Base-by-base conservation (phyloP, 2,113 vertebrate species). In the Gallinago paraguaiae region DNA sequence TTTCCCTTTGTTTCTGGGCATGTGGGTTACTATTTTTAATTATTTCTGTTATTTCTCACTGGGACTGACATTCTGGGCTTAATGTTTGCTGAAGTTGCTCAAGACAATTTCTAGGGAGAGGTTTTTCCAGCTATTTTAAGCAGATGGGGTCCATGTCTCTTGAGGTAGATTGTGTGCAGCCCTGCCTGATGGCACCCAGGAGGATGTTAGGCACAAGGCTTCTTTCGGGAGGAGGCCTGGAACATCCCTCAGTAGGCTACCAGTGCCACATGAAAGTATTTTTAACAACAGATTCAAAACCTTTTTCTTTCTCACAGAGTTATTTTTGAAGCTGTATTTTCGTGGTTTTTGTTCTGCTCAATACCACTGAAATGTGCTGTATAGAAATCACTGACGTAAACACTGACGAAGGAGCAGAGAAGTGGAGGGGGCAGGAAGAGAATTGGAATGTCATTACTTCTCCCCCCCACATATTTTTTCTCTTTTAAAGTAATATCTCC, bases 321-420 rank as follows among this genome's bases (percentile, higher is more conserved):
- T 97, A 82, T 95, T 95, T 95, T 87, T 92, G 85, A 86, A 82
- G 25, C 51, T 59, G 13, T 67, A 75, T 86, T 92, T 93, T 69
- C 74, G 23, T 86, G 69, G 53, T 79, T 96, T 95, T 84, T 96
- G 81, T 92, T 96, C 88, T 5, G 7, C 53, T 92, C 61, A 67
- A 13, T 51, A 87, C 24, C 51, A 72, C 45, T 51, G 56, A 92
- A 95, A 80, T 59, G 68, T 4, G 39, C 69, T 60, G 33, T 46
- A 75, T 15, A 92, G 76, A 94, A 96, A 89, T 78, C 70, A 78
- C 54, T 82, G 92, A 95, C 4, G 10, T 74, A 96, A 94, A 94
- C 39, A 60, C 51, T 81, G 82, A 84, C 46, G 81, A 75, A 33
- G 28, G 15, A 88, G 25, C 30, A 72, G 45, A 91, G 35, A 63